Conservation (phyloP, 2,888 invertebrate species). For the Andricus curvator region DNA sequence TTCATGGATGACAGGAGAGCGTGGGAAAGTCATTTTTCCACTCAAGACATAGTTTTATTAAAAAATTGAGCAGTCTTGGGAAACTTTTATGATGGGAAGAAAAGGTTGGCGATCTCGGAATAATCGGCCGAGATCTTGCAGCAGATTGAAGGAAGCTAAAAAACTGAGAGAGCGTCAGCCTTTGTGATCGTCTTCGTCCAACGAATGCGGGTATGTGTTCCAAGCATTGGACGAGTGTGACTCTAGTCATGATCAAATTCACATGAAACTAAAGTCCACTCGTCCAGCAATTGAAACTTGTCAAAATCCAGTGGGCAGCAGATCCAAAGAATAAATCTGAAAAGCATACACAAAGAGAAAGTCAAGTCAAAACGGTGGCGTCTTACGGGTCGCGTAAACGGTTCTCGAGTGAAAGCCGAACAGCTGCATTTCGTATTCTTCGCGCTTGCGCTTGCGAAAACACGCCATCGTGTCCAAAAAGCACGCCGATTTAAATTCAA, state of each 20-base stretch:
- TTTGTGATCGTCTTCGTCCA: conserved; percentile 28
- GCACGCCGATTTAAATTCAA: conserved; percentile 17
- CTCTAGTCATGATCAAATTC: conserved; percentile 74
- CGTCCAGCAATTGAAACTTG: conserved; percentile 66
- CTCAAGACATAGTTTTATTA: background rate
- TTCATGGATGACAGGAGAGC: conserved; percentile 17
- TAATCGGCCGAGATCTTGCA: background rate
- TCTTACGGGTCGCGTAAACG: conserved; percentile 68
- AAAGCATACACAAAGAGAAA: conserved; percentile 42
- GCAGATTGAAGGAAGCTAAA: conserved; percentile 22
- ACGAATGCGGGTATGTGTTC: conserved; percentile 57
- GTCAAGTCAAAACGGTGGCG: conserved; percentile 46
- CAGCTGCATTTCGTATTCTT: conserved; percentile 74
- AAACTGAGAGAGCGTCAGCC: conserved; percentile 35
- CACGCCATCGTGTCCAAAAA: conserved; percentile 56
- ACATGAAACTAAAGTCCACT: conserved; percentile 75
- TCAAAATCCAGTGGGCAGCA: conserved; percentile 32
- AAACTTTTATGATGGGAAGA: background rate
- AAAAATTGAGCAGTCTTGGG: background rate
- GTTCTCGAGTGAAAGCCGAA: conserved; percentile 70
- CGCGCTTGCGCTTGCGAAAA: conserved; percentile 62
- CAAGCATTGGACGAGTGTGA: conserved; percentile 74
- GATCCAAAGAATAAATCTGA: conserved; percentile 26
- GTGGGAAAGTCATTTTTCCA: conserved; percentile 21
- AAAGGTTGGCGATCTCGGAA: background rate